phyloP scores from a whole-genome alignment of 2,797 vertebrate genomes.

The Macrochelys suwanniensis region DNA sequence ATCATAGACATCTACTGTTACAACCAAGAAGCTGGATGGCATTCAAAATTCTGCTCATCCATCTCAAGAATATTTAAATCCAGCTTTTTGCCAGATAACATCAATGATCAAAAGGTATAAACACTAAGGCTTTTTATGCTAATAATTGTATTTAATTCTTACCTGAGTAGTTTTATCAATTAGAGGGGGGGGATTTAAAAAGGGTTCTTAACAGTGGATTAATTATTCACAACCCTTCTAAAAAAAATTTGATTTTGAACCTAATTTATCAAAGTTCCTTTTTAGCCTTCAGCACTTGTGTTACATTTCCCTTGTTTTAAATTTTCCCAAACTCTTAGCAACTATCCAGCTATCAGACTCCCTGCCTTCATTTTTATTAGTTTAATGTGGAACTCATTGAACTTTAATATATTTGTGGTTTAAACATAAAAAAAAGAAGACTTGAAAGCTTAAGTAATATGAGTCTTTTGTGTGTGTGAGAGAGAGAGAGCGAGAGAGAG shows the following conservation, averaged over 20 bases:
- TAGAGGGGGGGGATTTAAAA: constrained; percentile 53
- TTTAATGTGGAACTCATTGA: neutral
- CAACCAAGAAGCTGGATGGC: constrained; percentile 43
- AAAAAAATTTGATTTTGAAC: neutral
- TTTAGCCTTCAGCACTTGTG: neutral
- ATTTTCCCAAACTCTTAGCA: constrained; percentile 1
- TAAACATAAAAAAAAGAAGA: neutral
- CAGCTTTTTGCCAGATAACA: constrained; percentile 58
- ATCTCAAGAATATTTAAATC: constrained; percentile 71
- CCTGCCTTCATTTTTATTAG: neutral
- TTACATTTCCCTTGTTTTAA: neutral
- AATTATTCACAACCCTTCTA: constrained; percentile 31
- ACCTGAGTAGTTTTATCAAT: constrained; percentile 59
- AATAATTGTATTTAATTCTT: constrained; percentile 68
- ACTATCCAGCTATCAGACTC: neutral
- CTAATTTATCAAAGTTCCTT: neutral
- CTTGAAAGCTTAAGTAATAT: neutral
- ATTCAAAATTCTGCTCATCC: constrained; percentile 62
- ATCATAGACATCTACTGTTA: constrained; percentile 64
- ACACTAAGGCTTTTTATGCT: constrained; percentile 74
- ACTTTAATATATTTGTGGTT: constrained; percentile 36
- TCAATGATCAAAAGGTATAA: constrained; percentile 75
- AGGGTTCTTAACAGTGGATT: constrained; percentile 47
- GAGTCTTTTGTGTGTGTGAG: neutral
- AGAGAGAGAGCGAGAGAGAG: neutral